Evolutionary conservation across 2,888 invertebrate genomes (phyloP), one percentile per base, ranked within the genome.

Genomic region (Nipponacmea schrenckii): DNA sequence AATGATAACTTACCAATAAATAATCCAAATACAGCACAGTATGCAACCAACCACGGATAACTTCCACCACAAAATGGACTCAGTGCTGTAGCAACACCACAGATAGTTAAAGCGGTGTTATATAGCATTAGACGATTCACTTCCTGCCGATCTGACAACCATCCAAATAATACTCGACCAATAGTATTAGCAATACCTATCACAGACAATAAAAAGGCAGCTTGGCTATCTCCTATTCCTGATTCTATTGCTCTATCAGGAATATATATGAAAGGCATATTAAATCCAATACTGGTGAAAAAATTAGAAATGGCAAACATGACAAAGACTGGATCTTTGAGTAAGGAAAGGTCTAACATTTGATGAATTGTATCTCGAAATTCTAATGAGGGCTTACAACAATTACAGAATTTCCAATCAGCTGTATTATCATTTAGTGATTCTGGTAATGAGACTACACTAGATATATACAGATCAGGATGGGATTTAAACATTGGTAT

Each of bases 131-230:
- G 91, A 71, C 98, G 93, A 90, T 98, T 96, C 65, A 97, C 93
- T 93, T 95, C 95, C 0, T 76, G 77, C 24, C 77, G 73, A 74
- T 87, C 87, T 1, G 87, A 83, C 64, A 89, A 67, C 76, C 79
- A 86, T 1, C 89, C 89, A 66, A 89, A 86, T 27, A 94, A 89
- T 20, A 98, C 93, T 90, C 98, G 94, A 64, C 97, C 97, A 64
- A 96, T 87, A 0, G 97, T 98, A 88, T 98, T 98, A 0, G 96
- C 93, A 64, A 97, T 93, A 27, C 98, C 98, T 82, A 98, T 95
- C 3, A 94, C 91, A 0, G 96, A 94, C 24, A 98, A 92, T 72
- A 98, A 90, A 86, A 93, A 92, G 17, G 93, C 91, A 0, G 93
- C 92, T 1, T 80, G 64, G 48, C 83, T 91, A 88, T 0, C 79